A percentile compares a stretch with the other conserved stretches of the same genome.
phyloP scores from a whole-genome alignment of 2,113 vertebrate species.

The Cryptoleucopteryx plumbea region DNA sequence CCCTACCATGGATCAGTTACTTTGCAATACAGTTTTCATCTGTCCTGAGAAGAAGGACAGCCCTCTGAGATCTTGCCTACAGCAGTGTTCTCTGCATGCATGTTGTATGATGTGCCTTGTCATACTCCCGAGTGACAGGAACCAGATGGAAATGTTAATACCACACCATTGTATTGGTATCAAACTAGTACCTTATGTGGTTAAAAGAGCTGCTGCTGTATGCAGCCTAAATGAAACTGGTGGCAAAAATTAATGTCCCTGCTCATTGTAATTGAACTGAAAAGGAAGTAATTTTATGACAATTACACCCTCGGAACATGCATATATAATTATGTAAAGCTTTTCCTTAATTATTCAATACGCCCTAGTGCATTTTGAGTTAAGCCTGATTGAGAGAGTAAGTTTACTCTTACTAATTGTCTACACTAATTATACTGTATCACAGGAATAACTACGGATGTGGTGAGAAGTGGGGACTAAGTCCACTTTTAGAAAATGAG shows the following conservation, averaged over 20 bases:
- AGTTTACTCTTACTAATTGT: neutral
- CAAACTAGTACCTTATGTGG: neutral
- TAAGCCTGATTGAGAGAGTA: neutral
- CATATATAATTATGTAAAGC: neutral
- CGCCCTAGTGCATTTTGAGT: neutral
- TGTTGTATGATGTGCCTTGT: neutral
- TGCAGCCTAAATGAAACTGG: neutral
- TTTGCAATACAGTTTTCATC: neutral
- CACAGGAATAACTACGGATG: neutral
- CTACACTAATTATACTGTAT: neutral
- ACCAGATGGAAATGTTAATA: neutral
- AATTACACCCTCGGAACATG: neutral
- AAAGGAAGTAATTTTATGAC: neutral
- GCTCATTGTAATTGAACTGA: neutral
- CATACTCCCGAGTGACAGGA: neutral
- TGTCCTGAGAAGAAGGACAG: neutral
- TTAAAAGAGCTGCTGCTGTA: accelerated
- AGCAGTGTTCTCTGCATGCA: neutral
- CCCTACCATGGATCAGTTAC: neutral
- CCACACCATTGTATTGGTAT: accelerated
- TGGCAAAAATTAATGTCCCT: neutral
- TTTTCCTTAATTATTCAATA: neutral
- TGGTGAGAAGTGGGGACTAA: neutral
- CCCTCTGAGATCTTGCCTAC: neutral
- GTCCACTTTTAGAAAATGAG: neutral